Conservation (phyloP, 1,140 invertebrate genomes). For the Heliothis virescens region DNA sequence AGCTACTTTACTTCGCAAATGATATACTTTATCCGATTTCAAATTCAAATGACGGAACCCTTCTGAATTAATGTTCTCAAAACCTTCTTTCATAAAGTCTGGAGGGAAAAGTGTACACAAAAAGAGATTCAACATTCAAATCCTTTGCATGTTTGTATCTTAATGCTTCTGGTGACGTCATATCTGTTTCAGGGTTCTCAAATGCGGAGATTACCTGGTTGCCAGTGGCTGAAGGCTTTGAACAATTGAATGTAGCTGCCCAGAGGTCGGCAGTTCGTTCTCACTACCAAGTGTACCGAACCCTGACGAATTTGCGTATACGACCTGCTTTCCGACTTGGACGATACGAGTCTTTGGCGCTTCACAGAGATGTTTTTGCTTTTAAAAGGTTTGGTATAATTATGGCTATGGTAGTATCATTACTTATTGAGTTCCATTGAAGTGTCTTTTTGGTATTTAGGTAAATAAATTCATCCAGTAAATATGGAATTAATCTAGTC, state of each 20-base stretch:
- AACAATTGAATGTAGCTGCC: conserved; percentile 83
- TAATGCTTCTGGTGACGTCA: neutral
- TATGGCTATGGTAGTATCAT: too few species aligned
- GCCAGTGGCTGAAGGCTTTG: conserved; percentile 88
- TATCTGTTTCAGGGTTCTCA: conserved; percentile 87
- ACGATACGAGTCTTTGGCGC: conserved; percentile 70
- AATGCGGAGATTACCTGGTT: conserved; percentile 86
- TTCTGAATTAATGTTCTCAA: conserved; percentile 4
- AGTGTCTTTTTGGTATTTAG: too few species aligned
- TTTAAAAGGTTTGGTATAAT: conserved; percentile 69
- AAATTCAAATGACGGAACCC: conserved; percentile 13
- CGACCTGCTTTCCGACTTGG: conserved; percentile 74
- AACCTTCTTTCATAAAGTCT: neutral
- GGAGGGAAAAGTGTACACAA: neutral
- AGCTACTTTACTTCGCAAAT: neutral
- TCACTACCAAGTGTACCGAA: conserved; percentile 75
- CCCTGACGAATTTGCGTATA: conserved; percentile 62
- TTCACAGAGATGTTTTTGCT: conserved; percentile 73
- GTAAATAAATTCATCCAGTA: too few species aligned
- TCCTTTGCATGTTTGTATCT: neutral
- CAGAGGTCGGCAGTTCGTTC: conserved; percentile 70
- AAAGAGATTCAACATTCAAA: too few species aligned
- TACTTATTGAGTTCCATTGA: too few species aligned
- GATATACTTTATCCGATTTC: conserved; percentile 5
- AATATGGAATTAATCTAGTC: too few species aligned